Base-by-base conservation (phyloP, 1,140 invertebrate genomes). In the Drusus annulatus region DNA sequence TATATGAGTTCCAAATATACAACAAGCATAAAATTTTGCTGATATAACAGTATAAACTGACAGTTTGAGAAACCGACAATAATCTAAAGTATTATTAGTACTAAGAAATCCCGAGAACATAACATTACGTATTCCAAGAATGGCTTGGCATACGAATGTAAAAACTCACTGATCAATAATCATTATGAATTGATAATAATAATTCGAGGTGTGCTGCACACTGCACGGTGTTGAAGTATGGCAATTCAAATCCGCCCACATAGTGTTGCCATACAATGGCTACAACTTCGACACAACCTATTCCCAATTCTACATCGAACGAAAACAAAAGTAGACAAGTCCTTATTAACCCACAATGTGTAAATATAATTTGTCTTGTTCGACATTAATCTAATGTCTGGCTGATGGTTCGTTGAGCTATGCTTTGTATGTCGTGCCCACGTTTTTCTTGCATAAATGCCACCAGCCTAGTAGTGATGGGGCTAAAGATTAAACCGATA, bases 271-370 rank as follows among this genome's bases (percentile, higher is more conserved):
- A 36, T 36, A 36, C 31, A 36, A 36, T 36, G 31, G 31, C 8
- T 36, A 36, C 31, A 36, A 36, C 31, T 50, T 6, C 4, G 28
- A n/a, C 17, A 69, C 65, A 51, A 19, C 65, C 13, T 5, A 50
- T 69, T 17, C 19, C 45, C 45, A 69, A 69, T 31, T 58, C 54
- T 60, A 54, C 75, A 51, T 50, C 31, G 60, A 77, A 77, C 36
- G 75, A 77, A 77, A 77, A 45, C 75, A 77, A 77, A 77, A 77
- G 75, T 77, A 50, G 58, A 65, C 65, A 63, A 65, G 36, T 77
- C 58, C 56, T 25, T 63, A 77, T 77, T 77, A 77, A 50, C 75
- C 63, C 56, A 77, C 75, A 77, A 77, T 77, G 75, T 51, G 45
- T 50, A 77, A 63, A 51, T 77, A 65, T 74, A 56, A 74, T 74